Evolutionary conservation across 2,797 vertebrate genomes (phyloP).

Genomic region (Sebastes taczanowskii): DNA sequence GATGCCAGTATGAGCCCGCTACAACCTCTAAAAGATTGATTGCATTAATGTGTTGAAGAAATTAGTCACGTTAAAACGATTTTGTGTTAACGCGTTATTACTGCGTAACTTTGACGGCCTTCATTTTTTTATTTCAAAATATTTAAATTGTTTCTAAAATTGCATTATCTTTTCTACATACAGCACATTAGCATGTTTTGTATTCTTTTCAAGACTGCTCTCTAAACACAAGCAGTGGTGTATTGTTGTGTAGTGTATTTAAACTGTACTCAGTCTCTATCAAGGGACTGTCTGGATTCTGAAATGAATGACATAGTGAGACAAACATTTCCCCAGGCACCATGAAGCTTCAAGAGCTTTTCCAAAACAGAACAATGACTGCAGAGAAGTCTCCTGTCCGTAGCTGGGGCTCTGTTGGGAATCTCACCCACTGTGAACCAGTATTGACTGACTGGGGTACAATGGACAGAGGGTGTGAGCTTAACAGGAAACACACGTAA

Average conservation of each 20-base stretch:
- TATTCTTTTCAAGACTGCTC: not conserved
- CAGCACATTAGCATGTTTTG: too few relatives aligned
- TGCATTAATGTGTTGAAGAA: too few relatives aligned
- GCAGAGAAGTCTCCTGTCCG: conserved; percentile 15
- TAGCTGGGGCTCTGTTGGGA: not conserved
- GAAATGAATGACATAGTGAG: conserved; percentile 5
- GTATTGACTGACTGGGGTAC: conserved; percentile 58
- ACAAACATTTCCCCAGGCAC: conserved; percentile 20
- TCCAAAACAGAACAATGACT: conserved; percentile 34
- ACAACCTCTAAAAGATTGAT: too few relatives aligned
- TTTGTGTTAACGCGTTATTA: too few relatives aligned
- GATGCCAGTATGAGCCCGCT: too few relatives aligned
- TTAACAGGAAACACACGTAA: conserved; percentile 62
- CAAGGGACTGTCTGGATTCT: not conserved
- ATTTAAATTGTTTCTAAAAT: not conserved
- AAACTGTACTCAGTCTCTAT: not conserved
- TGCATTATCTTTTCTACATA: not conserved
- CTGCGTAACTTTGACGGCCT: too few relatives aligned
- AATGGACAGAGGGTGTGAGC: conserved; percentile 60
- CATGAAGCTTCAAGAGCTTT: not conserved
- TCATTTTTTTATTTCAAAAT: not conserved
- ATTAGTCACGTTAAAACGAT: too few relatives aligned
- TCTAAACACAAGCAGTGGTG: not conserved
- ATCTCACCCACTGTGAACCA: conserved; percentile 28
- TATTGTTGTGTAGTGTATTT: not conserved